phyloP scores from a whole-genome alignment of 2,888 invertebrate species.

The Fragum whitleyi region DNA sequence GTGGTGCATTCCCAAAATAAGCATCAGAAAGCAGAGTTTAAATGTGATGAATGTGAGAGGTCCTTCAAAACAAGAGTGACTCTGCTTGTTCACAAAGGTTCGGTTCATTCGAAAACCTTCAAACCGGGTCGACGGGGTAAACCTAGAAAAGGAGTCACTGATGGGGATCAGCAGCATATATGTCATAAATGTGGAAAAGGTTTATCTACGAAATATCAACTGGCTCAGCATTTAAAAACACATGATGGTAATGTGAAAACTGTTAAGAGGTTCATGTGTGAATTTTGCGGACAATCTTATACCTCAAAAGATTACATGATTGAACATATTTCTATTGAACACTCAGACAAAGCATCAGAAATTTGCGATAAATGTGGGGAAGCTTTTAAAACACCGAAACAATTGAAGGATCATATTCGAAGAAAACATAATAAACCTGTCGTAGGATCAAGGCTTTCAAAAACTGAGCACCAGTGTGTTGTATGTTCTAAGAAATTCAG shows the following conservation, averaged over 20 bases:
- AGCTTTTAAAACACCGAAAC: constrained; percentile 30
- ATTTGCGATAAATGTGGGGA: constrained; percentile 53
- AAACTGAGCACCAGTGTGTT: constrained; percentile 30
- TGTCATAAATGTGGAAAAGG: constrained; percentile 51
- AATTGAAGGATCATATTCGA: constrained; percentile 37
- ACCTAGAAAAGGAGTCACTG: not conserved
- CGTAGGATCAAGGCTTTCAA: not conserved
- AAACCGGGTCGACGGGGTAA: not conserved
- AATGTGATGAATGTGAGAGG: constrained; percentile 41
- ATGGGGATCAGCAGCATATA: constrained; percentile 16
- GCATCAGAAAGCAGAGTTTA: constrained; percentile 6
- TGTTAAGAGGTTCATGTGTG: constrained; percentile 29
- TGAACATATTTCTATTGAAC: constrained; percentile 32
- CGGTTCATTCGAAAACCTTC: constrained; percentile 33
- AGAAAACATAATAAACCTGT: constrained; percentile 3
- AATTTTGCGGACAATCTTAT: constrained; percentile 39
- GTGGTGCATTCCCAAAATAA: constrained; percentile 32
- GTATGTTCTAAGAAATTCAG: constrained; percentile 43
- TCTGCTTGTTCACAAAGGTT: constrained; percentile 42
- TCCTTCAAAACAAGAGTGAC: constrained; percentile 23
- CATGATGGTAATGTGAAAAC: constrained; percentile 16
- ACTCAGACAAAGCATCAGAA: constrained; percentile 31
- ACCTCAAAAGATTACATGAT: constrained; percentile 31
- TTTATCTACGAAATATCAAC: constrained; percentile 11
- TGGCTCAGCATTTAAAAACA: constrained; percentile 31